These are phyloP conservation scores for Protophormia terraenovae DNA, from an alignment of 2,888 invertebrate species.

Conservation along the genomic window DNA sequence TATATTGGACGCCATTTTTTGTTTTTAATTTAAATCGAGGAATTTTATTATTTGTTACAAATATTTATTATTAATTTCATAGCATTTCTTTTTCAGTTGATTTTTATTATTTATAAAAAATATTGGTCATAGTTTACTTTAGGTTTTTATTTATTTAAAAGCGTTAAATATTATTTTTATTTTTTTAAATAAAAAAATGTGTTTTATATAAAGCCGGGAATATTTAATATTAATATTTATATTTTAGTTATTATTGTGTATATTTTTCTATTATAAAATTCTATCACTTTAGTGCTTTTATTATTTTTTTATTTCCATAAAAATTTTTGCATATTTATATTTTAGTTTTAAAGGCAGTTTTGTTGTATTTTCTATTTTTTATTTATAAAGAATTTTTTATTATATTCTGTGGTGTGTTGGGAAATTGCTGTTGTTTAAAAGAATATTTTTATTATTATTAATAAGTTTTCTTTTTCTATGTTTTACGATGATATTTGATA, in stretches of 20 bases:
- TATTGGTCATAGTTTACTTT: constrained; percentile 57
- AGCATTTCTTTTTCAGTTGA: constrained; percentile 22
- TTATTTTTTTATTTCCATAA: constrained; percentile 8
- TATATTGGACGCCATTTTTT: constrained; percentile 63
- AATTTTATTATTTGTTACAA: constrained; percentile 12
- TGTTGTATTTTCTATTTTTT: constrained; percentile 21
- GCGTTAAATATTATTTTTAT: constrained; percentile 13
- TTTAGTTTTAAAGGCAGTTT: constrained; percentile 59
- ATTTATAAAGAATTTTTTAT: neutral
- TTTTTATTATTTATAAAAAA: constrained; percentile 37
- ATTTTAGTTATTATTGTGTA: neutral
- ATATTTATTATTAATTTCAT: constrained; percentile 26
- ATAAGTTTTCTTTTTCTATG: neutral
- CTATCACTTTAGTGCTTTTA: constrained; percentile 36
- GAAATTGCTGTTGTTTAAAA: neutral
- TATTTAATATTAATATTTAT: constrained; percentile 11
- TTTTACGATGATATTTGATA: neutral
- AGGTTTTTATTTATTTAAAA: constrained; percentile 9
- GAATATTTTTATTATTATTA: neutral
- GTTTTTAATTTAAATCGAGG: constrained; percentile 28
- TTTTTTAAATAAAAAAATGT: constrained; percentile 9
- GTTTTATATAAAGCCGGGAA: constrained; percentile 32
- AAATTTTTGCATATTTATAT: constrained; percentile 55
- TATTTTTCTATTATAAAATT: constrained; percentile 40
- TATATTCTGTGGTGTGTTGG: constrained; percentile 5